Percentiles rank a stretch among this genome's conserved stretches.
Conservation (phyloP, 2,113 vertebrate genomes). For the Pomatorhinus ruficollis region DNA sequence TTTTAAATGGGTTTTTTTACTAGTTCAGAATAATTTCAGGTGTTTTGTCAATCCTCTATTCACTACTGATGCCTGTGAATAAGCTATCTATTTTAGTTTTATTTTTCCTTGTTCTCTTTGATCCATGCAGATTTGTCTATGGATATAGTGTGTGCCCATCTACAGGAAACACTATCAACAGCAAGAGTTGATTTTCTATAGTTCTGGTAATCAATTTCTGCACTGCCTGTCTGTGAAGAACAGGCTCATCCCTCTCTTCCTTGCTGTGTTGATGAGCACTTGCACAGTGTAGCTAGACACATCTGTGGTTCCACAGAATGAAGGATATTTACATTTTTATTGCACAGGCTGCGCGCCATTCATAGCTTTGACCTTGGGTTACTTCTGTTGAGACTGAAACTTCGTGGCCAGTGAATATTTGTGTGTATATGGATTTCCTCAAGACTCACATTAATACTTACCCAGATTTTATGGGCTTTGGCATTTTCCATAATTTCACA, state of each 20-base stretch:
- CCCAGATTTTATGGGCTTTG: not conserved
- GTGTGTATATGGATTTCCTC: not conserved
- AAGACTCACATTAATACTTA: not conserved
- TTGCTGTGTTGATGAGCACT: not conserved
- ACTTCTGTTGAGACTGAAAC: conserved; percentile 11
- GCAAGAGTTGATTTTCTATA: not conserved
- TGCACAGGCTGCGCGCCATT: conserved; percentile 3
- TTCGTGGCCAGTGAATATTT: conserved; percentile 1
- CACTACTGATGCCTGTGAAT: not conserved
- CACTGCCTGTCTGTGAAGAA: not conserved
- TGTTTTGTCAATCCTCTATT: not conserved
- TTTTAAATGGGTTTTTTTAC: not conserved
- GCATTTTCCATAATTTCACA: conserved; percentile 43
- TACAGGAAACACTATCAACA: not conserved
- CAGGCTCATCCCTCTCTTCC: not conserved
- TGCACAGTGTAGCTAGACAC: not conserved
- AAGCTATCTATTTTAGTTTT: not conserved
- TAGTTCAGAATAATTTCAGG: not conserved
- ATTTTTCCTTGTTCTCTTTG: not conserved
- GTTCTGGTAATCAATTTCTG: not conserved
- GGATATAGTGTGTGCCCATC: not conserved
- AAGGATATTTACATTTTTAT: conserved; percentile 68
- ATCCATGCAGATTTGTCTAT: not conserved
- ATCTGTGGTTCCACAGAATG: conserved; percentile 3
- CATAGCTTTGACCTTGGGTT: conserved; percentile 38